Base-by-base conservation (phyloP, 2,113 vertebrate genomes). In the Helogale parvula region DNA sequence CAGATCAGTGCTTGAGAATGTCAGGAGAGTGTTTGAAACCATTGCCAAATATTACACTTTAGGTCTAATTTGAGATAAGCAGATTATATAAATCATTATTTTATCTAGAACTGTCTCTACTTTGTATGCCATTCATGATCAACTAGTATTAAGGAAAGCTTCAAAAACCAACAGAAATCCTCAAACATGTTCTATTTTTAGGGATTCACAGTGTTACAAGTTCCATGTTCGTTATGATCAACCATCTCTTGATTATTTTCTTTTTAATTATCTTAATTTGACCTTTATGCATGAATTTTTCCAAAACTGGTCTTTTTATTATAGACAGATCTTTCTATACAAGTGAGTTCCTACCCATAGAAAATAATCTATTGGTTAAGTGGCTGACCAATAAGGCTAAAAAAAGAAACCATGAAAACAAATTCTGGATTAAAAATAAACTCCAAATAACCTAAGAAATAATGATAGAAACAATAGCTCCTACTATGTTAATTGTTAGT, bases 111-210 rank as follows among this genome's bases (percentile, higher is more conserved):
- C 38, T 60, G 3, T 29, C 38, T 95, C 41, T 57, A 47, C 10
- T 96, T 60, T 88, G 19, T 65, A 35, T 82, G 27, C 1, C 38
- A 38, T 81, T 33, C 52, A 47, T 54, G n/a, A 50, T 77, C 19
- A 74, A 77, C 38, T 93, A 60, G 27, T 14, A 79, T 72, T 41
- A 81, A 80, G 93, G 4, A 35, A 93, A 96, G 17, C 3, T 84
- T 91, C 31, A 95, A 90, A 91, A 16, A 72, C 13, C 13, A 84
- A 60, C 27, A 96, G 54, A 76, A 86, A 76, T 85, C 6, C 57
- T 95, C n/a, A 86, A 74, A 74, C 57, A 1, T 94, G n/a, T 76
- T 90, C 23, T 92, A 27, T 81, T 74, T 89, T 89, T 33, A 65
- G 17, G 35, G 29, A 85, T 29, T 68, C 35, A 38, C 8, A 47